These are phyloP conservation scores for Apodemia mormo DNA, from an alignment of 2,888 invertebrate genomes.

Conservation along the genomic window DNA sequence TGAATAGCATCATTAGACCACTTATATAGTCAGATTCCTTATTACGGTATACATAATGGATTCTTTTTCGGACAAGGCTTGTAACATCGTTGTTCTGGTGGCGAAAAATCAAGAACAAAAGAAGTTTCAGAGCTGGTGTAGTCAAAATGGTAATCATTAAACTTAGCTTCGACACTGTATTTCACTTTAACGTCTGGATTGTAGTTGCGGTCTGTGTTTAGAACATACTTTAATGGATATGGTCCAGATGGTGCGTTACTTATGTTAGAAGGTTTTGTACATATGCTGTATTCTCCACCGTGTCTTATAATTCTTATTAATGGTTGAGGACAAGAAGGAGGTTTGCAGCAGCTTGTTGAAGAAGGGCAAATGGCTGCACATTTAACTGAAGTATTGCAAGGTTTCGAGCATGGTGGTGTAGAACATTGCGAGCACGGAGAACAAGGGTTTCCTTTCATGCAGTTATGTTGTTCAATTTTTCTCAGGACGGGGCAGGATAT, in stretches of 20 bases:
- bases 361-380: constrained; percentile 52
- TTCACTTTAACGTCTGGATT: constrained; percentile 41
- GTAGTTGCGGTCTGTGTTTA: constrained; percentile 48
- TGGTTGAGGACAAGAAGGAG: constrained; percentile 47
- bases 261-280: constrained; percentile 66
- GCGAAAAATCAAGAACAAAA: constrained; percentile 69
- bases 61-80: constrained; percentile 60
- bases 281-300: constrained; percentile 65
- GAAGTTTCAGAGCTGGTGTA: constrained; percentile 71
- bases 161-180: constrained; percentile 71
- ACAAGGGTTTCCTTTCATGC: constrained; percentile 53
- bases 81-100: constrained; percentile 58
- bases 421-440: constrained; percentile 41
- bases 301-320: constrained; percentile 65
- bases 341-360: constrained; percentile 50
- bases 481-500: constrained; percentile 68
- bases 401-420: constrained; percentile 34
- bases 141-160: constrained; percentile 70
- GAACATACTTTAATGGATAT: constrained; percentile 69
- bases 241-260: constrained; percentile 67
- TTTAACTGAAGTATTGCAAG: constrained; percentile 50
- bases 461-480: constrained; percentile 65
- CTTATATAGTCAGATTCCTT: not conserved
- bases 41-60: constrained; percentile 47
- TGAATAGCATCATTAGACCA: not conserved